Base-by-base conservation (phyloP, 2,888 invertebrate species). In the Drosophila mercatorum region DNA sequence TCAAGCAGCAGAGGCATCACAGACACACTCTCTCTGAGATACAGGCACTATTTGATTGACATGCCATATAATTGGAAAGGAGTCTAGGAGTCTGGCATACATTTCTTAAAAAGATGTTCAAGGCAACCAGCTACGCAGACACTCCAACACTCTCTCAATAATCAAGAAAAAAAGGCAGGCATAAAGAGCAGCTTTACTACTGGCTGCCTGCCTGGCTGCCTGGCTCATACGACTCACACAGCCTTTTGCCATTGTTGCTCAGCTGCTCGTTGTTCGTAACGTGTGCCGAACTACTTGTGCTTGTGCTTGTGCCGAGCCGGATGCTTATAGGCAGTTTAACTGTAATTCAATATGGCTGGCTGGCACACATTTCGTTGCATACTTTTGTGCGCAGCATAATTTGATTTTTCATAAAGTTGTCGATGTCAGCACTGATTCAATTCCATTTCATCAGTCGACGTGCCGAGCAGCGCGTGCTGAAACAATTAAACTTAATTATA, bases 401-500 rank as follows among this genome's bases (percentile, higher is more conserved):
- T 89, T 76, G 68, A 87, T 87, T 87, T 87, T 75, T 77, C 83
- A 85, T 81, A 83, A 85, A 89, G 81, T 88, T 83, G 87, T 83
- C 88, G 89, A 85, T 87, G 88, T 78, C 85, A 81, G 85, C 87
- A 68, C 78, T 80, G 83, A 88, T 83, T 88, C 86, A 88, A 88
- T 89, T 88, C 81, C 76, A 83, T 90, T 84, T 64, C 80, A 68
- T 70, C 71, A 78, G 55, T 47, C 60, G 60, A 51, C 68, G 59
- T 63, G 68, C 51, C n/a, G 58, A 51, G 46, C 53, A 47, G 70
- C 72, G 69, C 72, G 78, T 78, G 75, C 72, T 76, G 75, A 80
- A 83, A 86, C 85, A 89, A 90, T 91, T 88, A 90, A 84, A 88
- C 83, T 90, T 91, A 88, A 91, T 91, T 91, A 89, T 75, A 68